Percentiles rank a stretch among this genome's conserved stretches.
Evolutionary conservation across 2,888 invertebrate species (phyloP).

Genomic region (Scrobipalpa costella): DNA sequence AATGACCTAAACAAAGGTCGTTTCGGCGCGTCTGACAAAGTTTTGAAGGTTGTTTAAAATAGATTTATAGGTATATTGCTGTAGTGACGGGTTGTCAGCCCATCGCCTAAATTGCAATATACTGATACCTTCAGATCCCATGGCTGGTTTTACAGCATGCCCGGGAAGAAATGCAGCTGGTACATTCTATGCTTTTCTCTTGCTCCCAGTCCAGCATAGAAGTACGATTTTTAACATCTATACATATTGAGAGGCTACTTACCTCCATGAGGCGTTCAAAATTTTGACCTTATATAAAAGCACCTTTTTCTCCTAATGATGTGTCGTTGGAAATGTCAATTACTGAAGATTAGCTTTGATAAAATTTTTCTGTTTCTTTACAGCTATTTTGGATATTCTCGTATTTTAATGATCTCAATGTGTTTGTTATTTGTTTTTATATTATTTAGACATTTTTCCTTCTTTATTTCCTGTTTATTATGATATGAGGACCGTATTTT

Average conservation of each 20-base stretch:
- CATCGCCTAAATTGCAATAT: too few relatives aligned
- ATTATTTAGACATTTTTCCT: not conserved
- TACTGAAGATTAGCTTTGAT: conserved; percentile 5
- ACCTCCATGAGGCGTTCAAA: not conserved
- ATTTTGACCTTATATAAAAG: not conserved
- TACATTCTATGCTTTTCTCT: too few relatives aligned
- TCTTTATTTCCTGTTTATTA: not conserved
- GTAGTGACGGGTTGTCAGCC: too few relatives aligned
- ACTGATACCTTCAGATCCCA: too few relatives aligned
- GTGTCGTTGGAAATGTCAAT: not conserved
- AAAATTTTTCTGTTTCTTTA: not conserved
- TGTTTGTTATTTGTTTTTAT: not conserved
- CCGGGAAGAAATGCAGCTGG: too few relatives aligned
- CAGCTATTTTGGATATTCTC: not conserved
- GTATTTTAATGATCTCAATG: not conserved
- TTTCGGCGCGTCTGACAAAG: too few relatives aligned
- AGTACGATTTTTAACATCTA: too few relatives aligned
- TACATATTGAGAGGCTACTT: not conserved
- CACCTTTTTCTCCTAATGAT: conserved; percentile 12
- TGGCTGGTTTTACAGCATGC: too few relatives aligned
- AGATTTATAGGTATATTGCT: too few relatives aligned
- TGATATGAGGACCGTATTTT: not conserved
- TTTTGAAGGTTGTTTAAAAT: too few relatives aligned
- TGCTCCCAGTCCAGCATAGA: too few relatives aligned
- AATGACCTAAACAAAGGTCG: too few relatives aligned